These are phyloP conservation scores for Periophthalmodon schlosseri DNA, from an alignment of 2,113 vertebrate genomes.

Conservation along the genomic window DNA sequence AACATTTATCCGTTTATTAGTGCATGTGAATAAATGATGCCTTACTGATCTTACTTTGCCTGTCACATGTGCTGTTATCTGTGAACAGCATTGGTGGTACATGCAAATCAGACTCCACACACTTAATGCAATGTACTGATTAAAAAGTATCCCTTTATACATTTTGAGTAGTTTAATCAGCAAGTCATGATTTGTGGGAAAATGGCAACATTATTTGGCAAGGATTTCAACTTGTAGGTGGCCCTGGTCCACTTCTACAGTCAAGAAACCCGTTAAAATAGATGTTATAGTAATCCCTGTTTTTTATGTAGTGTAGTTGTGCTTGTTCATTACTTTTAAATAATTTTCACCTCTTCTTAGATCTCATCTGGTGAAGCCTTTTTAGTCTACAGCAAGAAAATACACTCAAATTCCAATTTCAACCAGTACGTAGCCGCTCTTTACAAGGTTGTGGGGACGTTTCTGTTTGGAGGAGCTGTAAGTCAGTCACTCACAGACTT, in stretches of 20 bases:
- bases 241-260: neutral
- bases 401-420: slow-evolving; percentile 87
- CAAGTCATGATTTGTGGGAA: neutral
- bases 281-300: neutral
- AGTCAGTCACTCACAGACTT: slow-evolving; percentile 93
- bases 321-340: neutral
- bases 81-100: neutral
- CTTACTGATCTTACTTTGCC: too few species aligned
- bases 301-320: neutral
- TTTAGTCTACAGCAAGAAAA: slow-evolving; percentile 86
- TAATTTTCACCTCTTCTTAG: slow-evolving; percentile 58
- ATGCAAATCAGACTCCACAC: neutral
- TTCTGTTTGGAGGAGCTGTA: slow-evolving; percentile 82
- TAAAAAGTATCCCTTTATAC: neutral
- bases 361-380: slow-evolving; percentile 87
- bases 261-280: neutral
- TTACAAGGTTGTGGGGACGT: slow-evolving; percentile 89
- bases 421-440: slow-evolving; percentile 92
- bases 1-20: too few species aligned
- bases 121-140: neutral
- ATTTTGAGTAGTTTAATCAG: too few species aligned
- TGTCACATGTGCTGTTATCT: neutral
- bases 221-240: neutral
- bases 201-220: too few species aligned
- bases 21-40: too few species aligned